Conservation (phyloP, 2,113 vertebrate species). For the Rhinolophus sinicus region DNA sequence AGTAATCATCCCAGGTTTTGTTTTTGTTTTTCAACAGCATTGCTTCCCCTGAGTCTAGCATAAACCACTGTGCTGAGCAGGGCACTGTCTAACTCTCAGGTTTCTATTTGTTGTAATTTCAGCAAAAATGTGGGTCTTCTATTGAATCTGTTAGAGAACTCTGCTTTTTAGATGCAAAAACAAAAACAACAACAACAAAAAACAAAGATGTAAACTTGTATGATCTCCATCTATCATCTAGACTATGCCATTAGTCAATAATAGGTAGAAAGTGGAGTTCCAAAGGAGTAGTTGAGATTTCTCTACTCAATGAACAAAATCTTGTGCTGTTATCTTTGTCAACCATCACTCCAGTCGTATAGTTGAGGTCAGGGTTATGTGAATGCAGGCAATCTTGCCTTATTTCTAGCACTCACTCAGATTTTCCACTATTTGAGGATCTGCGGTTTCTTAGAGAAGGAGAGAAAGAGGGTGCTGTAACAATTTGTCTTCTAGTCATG, state of each 20-base stretch:
- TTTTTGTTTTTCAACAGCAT: background rate
- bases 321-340: background rate
- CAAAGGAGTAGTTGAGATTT: background rate
- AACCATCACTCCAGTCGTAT: background rate
- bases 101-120: background rate
- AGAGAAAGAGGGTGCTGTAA: background rate
- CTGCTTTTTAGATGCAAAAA: background rate
- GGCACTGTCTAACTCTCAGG: background rate
- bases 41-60: background rate
- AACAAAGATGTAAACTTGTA: background rate
- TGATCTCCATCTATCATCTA: background rate
- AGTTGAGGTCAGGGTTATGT: background rate
- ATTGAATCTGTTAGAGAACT: background rate
- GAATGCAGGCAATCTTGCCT: background rate
- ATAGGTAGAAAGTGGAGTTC: background rate
- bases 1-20: background rate
- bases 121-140: background rate
- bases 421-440: background rate
- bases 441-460: background rate
- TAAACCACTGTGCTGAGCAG: background rate
- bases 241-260: background rate
- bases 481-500: background rate
- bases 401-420: background rate
- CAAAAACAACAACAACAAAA: background rate
- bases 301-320: background rate